phyloP scores from a whole-genome alignment of 1,140 invertebrate genomes.

The Calliphora vicina region DNA sequence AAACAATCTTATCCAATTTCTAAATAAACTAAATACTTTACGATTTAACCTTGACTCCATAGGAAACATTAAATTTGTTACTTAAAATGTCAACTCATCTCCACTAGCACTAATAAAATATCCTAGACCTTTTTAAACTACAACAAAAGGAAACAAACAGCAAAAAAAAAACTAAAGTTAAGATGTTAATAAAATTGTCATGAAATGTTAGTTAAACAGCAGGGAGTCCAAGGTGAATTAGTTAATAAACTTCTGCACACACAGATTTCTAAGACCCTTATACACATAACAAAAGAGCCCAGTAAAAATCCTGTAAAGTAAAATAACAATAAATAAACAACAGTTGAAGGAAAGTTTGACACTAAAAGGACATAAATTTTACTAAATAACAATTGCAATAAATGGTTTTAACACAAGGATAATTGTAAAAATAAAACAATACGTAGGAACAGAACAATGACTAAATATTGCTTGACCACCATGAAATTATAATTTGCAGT shows the following conservation, averaged over 20 bases:
- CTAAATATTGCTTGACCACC: slow-evolving; percentile 55
- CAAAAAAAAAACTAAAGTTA: slow-evolving; percentile 24
- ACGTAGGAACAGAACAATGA: slow-evolving; percentile 25
- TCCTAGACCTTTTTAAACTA: slow-evolving; percentile 5
- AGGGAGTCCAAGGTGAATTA: slow-evolving; percentile 42
- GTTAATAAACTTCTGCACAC: slow-evolving; percentile 41
- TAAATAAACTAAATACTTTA: slow-evolving; percentile 29
- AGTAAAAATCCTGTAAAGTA: neutral
- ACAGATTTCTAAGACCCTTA: slow-evolving; percentile 24
- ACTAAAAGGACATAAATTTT: slow-evolving; percentile 50
- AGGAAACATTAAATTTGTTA: slow-evolving; percentile 17
- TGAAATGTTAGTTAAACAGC: slow-evolving; percentile 48
- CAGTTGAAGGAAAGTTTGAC: neutral
- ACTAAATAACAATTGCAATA: slow-evolving; percentile 35
- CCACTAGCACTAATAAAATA: neutral
- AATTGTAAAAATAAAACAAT: slow-evolving; percentile 55
- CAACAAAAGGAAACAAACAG: neutral
- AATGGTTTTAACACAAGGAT: slow-evolving; percentile 7
- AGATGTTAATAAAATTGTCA: slow-evolving; percentile 59
- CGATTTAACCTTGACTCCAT: slow-evolving; percentile 13
- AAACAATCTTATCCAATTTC: slow-evolving; percentile 7
- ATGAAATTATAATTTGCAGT: slow-evolving; percentile 54
- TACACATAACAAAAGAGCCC: neutral
- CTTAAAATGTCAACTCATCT: slow-evolving; percentile 26
- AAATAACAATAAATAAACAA: neutral